Conservation (phyloP, 1,140 invertebrate genomes). For the Scaptomyza graminum region DNA sequence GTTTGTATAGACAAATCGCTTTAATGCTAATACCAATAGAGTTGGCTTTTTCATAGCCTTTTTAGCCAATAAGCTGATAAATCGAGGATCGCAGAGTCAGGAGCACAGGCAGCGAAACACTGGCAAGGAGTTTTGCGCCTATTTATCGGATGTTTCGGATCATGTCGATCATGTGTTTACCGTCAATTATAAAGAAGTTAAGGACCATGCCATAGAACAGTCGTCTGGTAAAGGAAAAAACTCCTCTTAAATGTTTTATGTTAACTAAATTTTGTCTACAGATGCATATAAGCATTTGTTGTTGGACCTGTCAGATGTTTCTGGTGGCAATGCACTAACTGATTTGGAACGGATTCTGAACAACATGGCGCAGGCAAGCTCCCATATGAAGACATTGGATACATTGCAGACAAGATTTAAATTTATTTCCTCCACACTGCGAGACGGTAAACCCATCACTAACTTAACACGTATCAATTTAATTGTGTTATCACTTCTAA, state of each 20-base stretch:
- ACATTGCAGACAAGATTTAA: neutral
- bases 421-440: neutral
- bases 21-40: neutral
- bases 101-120: neutral
- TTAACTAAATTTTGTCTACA: neutral
- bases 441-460: conserved; percentile 1
- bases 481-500: neutral
- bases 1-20: neutral
- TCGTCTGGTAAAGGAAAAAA: neutral
- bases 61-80: conserved; percentile 1
- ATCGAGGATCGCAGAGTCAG: neutral
- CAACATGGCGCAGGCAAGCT: neutral
- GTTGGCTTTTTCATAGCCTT: neutral
- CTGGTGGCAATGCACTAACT: neutral
- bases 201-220: neutral
- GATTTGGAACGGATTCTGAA: conserved; percentile 7
- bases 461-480: neutral
- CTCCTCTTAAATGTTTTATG: no score
- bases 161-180: neutral
- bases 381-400: neutral
- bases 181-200: neutral
- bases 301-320: neutral
- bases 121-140: neutral
- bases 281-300: neutral
- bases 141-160: neutral